These are phyloP conservation scores for Venustaconcha ellipsiformis DNA, from an alignment of 1,140 invertebrate species.

Conservation along the genomic window DNA sequence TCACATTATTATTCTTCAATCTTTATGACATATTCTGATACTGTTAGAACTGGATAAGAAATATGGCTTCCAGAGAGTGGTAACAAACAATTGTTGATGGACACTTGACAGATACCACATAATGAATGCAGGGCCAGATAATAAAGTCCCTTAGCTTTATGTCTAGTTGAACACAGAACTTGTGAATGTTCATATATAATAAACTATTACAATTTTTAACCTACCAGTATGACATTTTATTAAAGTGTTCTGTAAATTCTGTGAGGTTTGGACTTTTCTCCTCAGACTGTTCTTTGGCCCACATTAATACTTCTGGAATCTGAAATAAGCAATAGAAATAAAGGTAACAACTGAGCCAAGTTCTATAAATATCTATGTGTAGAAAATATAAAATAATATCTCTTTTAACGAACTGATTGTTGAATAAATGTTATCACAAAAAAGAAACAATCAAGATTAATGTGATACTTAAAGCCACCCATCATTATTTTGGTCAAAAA, in stretches of 20 bases:
- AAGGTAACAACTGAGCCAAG: too few relatives aligned
- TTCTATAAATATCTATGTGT: too few relatives aligned
- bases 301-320: conserved; percentile 92
- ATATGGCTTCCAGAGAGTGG: too few relatives aligned
- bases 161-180: neutral
- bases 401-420: too few relatives aligned
- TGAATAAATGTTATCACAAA: too few relatives aligned
- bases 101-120: neutral
- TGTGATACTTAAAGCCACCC: too few relatives aligned
- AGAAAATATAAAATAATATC: too few relatives aligned
- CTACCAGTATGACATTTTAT: conserved; percentile 99
- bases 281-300: conserved; percentile 97
- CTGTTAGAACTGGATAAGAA: too few relatives aligned
- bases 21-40: neutral
- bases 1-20: neutral
- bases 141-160: neutral
- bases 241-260: conserved; percentile 98
- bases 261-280: conserved; percentile 96
- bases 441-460: too few relatives aligned
- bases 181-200: neutral
- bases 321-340: conserved; percentile 36
- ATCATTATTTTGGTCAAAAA: too few relatives aligned
- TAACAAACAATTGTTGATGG: too few relatives aligned
- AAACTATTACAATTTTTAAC: conserved; percentile 1
- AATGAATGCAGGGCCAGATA: neutral